Base-by-base conservation (phyloP, 2,888 invertebrate genomes). In the Mesorhabditis belari region DNA sequence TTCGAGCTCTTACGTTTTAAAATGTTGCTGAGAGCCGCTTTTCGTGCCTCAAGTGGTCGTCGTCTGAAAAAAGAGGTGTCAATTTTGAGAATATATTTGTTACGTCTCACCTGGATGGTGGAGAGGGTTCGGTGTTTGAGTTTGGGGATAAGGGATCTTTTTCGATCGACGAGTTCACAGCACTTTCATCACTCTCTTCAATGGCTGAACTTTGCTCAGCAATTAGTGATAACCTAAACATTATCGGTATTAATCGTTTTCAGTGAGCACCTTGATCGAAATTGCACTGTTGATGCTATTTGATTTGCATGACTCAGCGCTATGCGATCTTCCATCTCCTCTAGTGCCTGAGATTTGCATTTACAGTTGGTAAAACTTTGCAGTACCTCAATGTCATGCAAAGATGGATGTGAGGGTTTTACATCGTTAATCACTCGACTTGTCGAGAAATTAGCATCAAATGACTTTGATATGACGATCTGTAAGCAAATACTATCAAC, bases 281-380 rank as follows among this genome's bases (percentile, higher is more conserved):
- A 74, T 23, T 75, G 74, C 0, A 74, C 74, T 6, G 62, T 52
- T 44, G 66, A 64, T 12, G 54, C 65, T 19, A 68, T n/a, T 19
- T 24, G 49, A 5, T 59, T n/a, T 21, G 64, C 51, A 6, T 63
- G 60, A 0, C 55, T 55, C 19, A 71, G 29, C 5, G 69, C 61
- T 19, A 75, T 58, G 25, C 67, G 56, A 57, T 75, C 75, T 55
- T 75, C 75, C 44, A 76, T 55, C 49, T 76, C 76, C 54, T 75
- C 75, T 24, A 76, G 55, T 19, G 56, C 64, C 54, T 75, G n/a
- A 35, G n/a, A 35, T 35, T n/a, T 35, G 44, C 12, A n/a, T 17
- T 35, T 35, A n/a, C n/a, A n/a, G n/a, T n/a, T n/a, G n/a, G n/a
- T n/a, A n/a, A n/a, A n/a, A n/a, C n/a, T n/a, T n/a, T n/a, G 75